Percentiles rank a stretch among this genome's conserved stretches.
These are phyloP conservation scores for Yponomeuta evonymella DNA, from an alignment of 2,888 invertebrate genomes.

Conservation along the genomic window DNA sequence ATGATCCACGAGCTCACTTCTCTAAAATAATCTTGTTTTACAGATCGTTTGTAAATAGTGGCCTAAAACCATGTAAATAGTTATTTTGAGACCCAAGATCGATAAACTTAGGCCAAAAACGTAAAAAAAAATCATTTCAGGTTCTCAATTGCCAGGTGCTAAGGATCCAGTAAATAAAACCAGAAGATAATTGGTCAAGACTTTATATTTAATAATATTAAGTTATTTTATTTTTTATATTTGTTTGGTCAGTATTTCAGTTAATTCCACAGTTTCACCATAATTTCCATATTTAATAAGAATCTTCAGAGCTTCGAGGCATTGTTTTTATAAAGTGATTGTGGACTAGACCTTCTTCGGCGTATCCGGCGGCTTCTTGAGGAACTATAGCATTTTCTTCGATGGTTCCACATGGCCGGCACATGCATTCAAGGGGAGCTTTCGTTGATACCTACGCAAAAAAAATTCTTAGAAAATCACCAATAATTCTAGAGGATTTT, in stretches of 20 bases:
- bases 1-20: no score
- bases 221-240: background rate
- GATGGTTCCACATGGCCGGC: constrained; percentile 91
- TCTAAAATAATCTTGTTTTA: no score
- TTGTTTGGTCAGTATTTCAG: background rate
- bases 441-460: constrained; percentile 87
- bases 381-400: constrained; percentile 92
- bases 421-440: constrained; percentile 95
- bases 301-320: background rate
- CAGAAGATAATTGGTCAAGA: constrained; percentile 30
- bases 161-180: background rate
- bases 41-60: no score
- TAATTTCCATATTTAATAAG: background rate
- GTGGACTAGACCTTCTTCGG: constrained; percentile 87
- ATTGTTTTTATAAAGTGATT: constrained; percentile 82
- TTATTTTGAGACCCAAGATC: no score
- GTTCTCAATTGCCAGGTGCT: background rate
- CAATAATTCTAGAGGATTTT: no score
- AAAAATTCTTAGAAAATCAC: background rate
- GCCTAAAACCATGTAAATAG: no score
- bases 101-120: no score
- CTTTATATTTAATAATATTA: constrained; percentile 29
- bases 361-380: constrained; percentile 91
- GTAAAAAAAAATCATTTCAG: no score
- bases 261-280: background rate